Evolutionary conservation across 2,888 invertebrate genomes (phyloP), one percentile per base, ranked within the genome.

Genomic region (Megastigmus dorsalis): DNA sequence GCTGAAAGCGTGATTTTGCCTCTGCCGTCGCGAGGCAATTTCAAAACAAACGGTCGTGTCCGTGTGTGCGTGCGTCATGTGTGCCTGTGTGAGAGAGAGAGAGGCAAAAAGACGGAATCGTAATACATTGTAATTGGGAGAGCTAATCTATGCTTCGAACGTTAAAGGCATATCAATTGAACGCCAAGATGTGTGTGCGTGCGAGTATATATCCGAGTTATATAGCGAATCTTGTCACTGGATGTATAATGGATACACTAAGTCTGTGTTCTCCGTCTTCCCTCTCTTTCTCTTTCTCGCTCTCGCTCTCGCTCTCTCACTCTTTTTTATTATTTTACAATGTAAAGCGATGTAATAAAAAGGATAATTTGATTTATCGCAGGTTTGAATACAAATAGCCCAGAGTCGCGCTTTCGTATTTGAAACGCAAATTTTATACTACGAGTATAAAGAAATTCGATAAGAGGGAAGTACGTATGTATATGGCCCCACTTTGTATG

Each of bases 71-170:
- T n/a, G n/a, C n/a, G n/a, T n/a, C n/a, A n/a, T n/a, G n/a, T n/a
- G n/a, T n/a, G n/a, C n/a, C n/a, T n/a, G n/a, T n/a, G n/a, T 3
- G 20, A 10, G 48, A 20, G 15, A 15, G 4, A 18, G 48, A 52
- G 18, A 68, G 13, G n/a, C n/a, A n/a, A 26, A 38, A 38, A 23
- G 20, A 33, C 9, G 41, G 33, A 57, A 50, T 65, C 71, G 65
- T 72, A 72, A 59, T 72, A 66, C 72, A 59, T 66, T 73, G 60
- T 67, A 67, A 73, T 73, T 67, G 73, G 43, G 41, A 55, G 33
- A 26, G 33, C 30, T 48, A 67, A 57, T 15, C 54, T 60, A 28
- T 18, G 60, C 60, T 43, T n/a, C 60, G 36, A 43, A 67, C 59
- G 67, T 43, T n/a, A 9, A 45, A 28, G 36, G 67, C 33, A 67